These are phyloP conservation scores for Motacilla tschutschensis DNA, from an alignment of 2,113 vertebrate genomes.

Conservation along the genomic window DNA sequence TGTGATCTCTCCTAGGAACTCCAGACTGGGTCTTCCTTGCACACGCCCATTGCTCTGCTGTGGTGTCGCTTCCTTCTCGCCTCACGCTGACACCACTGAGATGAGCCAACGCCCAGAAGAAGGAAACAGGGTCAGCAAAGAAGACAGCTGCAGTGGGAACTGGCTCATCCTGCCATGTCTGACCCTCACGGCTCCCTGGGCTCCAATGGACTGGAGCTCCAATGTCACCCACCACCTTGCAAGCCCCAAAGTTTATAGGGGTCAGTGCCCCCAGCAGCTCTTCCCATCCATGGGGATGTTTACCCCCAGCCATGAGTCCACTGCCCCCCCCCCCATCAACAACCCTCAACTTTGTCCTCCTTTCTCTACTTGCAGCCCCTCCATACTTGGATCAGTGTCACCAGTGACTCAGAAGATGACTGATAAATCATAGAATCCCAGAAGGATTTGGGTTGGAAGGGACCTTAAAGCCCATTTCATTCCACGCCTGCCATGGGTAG, in stretches of 20 bases:
- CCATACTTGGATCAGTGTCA: not conserved
- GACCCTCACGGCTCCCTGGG: not conserved
- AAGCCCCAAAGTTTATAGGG: not conserved
- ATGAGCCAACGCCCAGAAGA: not conserved
- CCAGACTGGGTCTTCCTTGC: not conserved
- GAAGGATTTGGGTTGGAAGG: not conserved
- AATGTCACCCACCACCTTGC: not conserved
- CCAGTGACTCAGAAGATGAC: not conserved
- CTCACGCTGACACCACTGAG: accelerated
- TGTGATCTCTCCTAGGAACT: not conserved
- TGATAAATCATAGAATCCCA: not conserved
- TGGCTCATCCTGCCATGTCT: not conserved
- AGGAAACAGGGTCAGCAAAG: not conserved
- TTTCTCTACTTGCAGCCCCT: not conserved
- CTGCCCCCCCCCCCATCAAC: not conserved
- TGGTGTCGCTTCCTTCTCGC: not conserved
- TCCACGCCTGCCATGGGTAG: not conserved
- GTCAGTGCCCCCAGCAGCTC: not conserved
- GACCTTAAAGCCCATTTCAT: not conserved
- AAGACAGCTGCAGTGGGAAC: not conserved
- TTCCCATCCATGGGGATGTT: not conserved
- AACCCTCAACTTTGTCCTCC: not conserved
- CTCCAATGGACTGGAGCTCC: not conserved
- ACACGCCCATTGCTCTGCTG: accelerated
- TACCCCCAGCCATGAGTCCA: not conserved